These are phyloP conservation scores for Distichodus sexfasciatus DNA, from an alignment of 2,797 vertebrate genomes.

Conservation along the genomic window DNA sequence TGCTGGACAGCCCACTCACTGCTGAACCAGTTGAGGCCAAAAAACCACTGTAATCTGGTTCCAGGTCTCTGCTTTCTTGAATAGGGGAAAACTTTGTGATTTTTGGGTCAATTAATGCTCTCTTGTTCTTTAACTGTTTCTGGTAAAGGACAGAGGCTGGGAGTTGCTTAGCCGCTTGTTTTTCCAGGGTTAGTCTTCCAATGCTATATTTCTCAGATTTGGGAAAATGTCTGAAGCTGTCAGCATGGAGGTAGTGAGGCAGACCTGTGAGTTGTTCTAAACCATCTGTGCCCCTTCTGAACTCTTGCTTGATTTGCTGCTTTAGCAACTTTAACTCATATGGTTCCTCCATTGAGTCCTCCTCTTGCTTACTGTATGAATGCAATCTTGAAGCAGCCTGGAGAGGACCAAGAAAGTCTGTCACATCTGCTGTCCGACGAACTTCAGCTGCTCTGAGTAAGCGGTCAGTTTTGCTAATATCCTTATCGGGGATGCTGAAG, in stretches of 20 bases:
- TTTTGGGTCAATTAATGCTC: conserved; percentile 90
- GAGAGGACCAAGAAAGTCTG: conserved; percentile 88
- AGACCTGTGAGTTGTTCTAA: conserved; percentile 89
- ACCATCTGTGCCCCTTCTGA: conserved; percentile 90
- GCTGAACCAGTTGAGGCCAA: conserved; percentile 88
- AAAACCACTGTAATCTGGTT: conserved; percentile 90
- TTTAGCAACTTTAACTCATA: conserved; percentile 97
- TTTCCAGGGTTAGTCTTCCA: conserved; percentile 95
- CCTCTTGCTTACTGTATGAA: conserved; percentile 90
- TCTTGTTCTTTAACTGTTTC: conserved; percentile 97
- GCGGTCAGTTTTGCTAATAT: conserved; percentile 90
- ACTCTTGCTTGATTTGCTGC: conserved; percentile 99
- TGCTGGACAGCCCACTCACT: conserved; percentile 86
- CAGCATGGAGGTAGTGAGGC: conserved; percentile 91
- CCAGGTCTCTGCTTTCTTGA: conserved; percentile 92
- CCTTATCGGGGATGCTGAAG: conserved; percentile 92
- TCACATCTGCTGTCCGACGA: conserved; percentile 89
- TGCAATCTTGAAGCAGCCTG: conserved; percentile 85
- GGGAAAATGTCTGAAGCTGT: conserved; percentile 92
- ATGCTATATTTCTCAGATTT: conserved; percentile 99
- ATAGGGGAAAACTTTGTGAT: conserved; percentile 96
- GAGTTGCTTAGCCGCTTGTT: conserved; percentile 97
- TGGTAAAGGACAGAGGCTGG: conserved; percentile 94
- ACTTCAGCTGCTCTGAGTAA: conserved; percentile 87
- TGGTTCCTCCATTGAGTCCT: conserved; percentile 97